phyloP scores from a whole-genome alignment of 2,888 invertebrate genomes.

The Platynereis dumerilii region DNA sequence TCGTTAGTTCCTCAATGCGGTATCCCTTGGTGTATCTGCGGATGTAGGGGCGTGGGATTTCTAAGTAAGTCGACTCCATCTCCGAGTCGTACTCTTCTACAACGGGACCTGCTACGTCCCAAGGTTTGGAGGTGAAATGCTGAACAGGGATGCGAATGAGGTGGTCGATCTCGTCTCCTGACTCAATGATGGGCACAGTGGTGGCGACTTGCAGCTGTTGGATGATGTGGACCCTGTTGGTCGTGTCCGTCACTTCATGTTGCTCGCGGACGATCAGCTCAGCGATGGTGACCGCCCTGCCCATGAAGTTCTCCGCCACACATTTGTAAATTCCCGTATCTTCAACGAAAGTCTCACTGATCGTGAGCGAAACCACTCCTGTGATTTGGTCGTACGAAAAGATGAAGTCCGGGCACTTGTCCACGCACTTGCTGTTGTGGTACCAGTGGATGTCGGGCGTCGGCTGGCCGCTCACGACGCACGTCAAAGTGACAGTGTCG shows the following conservation, averaged over 20 bases:
- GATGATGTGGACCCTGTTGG: too few species aligned
- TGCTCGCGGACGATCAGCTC: slow-evolving; percentile 49
- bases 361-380: slow-evolving; percentile 53
- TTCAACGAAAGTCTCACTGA: slow-evolving; percentile 61
- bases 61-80: too few species aligned
- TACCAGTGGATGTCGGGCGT: slow-evolving; percentile 58
- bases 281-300: slow-evolving; percentile 80
- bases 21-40: too few species aligned
- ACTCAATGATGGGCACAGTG: too few species aligned
- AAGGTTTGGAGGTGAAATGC: too few species aligned
- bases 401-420: slow-evolving; percentile 57
- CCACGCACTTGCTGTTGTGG: slow-evolving; percentile 58
- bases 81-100: too few species aligned
- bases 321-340: slow-evolving; percentile 71
- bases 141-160: too few species aligned
- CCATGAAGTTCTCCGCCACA: slow-evolving; percentile 79
- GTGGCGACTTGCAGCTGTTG: too few species aligned
- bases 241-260: slow-evolving; percentile 5
- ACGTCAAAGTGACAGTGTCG: slow-evolving; percentile 50
- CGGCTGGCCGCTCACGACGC: slow-evolving; percentile 55
- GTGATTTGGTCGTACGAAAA: slow-evolving; percentile 55
- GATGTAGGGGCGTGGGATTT: too few species aligned
- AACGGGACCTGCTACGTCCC: too few species aligned
- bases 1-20: too few species aligned
- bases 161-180: too few species aligned